Evolutionary conservation across 2,113 vertebrate species (phyloP).

Genomic region (Hippolais icterina): DNA sequence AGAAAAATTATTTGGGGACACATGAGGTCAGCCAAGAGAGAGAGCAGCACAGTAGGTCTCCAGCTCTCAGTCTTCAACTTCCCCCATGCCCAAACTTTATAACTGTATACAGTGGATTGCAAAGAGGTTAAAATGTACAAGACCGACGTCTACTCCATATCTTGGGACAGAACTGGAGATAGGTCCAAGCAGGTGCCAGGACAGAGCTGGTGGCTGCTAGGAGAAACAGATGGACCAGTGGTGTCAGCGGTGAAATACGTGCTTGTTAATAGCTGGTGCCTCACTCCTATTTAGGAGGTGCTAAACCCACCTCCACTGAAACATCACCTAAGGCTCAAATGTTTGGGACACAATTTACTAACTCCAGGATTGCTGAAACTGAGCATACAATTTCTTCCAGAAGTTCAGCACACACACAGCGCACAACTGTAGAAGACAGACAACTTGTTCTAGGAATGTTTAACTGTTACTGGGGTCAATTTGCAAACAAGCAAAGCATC

Average conservation of each 20-base stretch:
- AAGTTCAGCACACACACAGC: background rate
- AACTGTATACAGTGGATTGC: background rate
- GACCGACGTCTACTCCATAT: background rate
- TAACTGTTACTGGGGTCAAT: background rate
- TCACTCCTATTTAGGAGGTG: background rate
- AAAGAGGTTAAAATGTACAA: background rate
- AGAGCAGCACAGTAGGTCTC: background rate
- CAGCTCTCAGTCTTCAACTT: background rate
- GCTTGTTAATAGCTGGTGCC: background rate
- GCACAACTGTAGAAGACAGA: background rate
- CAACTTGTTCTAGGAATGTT: background rate
- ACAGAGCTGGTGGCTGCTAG: background rate
- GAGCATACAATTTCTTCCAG: background rate
- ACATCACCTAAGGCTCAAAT: background rate
- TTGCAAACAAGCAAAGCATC: constrained; percentile 18
- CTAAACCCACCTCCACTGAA: background rate
- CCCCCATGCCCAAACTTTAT: background rate
- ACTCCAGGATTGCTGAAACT: background rate
- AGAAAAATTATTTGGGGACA: background rate
- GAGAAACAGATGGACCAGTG: background rate
- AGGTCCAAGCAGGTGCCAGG: background rate
- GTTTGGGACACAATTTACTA: background rate
- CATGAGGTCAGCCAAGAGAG: background rate
- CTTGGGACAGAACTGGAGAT: background rate
- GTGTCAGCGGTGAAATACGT: rapidly evolving